phyloP scores from a whole-genome alignment of 2,888 invertebrate genomes.

The Drosophila neotestacea region DNA sequence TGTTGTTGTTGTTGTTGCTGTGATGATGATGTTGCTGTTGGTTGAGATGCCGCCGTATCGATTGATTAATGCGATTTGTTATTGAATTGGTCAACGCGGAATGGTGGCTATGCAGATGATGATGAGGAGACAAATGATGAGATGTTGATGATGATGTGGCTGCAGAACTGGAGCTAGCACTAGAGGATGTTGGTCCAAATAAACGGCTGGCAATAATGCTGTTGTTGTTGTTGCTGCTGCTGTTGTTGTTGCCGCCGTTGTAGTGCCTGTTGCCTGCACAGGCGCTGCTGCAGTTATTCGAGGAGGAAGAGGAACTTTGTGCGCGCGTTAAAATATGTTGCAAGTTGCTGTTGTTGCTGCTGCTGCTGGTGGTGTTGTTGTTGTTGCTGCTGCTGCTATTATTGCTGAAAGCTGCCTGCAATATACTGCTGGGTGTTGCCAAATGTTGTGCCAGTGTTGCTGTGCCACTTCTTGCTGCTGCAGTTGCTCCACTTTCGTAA shows the following conservation, averaged over 20 bases:
- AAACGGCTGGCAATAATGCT: slow-evolving; percentile 83
- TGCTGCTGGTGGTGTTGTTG: slow-evolving; percentile 23
- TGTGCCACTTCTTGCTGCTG: slow-evolving; percentile 73
- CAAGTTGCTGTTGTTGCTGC: slow-evolving; percentile 60
- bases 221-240: slow-evolving; percentile 51
- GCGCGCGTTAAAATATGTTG: slow-evolving; percentile 77
- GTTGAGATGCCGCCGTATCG: slow-evolving; percentile 82
- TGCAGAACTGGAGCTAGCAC: slow-evolving; percentile 44
- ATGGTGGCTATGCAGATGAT: slow-evolving; percentile 67
- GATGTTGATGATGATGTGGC: slow-evolving; percentile 41
- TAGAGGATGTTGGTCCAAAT: slow-evolving; percentile 69
- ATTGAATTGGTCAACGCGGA: slow-evolving; percentile 82
- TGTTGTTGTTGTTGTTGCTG: slow-evolving; percentile 38
- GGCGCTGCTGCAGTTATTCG: slow-evolving; percentile 75
- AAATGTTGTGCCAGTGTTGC: slow-evolving; percentile 82
- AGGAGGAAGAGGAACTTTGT: slow-evolving; percentile 61
- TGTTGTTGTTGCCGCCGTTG: slow-evolving; percentile 68
- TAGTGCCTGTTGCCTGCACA: slow-evolving; percentile 76
- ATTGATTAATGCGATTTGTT: slow-evolving; percentile 83
- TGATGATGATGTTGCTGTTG: slow-evolving; percentile 77
- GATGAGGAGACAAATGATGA: slow-evolving; percentile 56
- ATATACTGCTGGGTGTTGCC: slow-evolving; percentile 78
- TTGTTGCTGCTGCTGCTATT: slow-evolving; percentile 57
- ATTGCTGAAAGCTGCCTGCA: slow-evolving; percentile 74
- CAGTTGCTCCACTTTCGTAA: slow-evolving; percentile 80